These are phyloP conservation scores for Psylliodes chrysocephalus DNA, from an alignment of 2,888 invertebrate genomes.

Conservation along the genomic window DNA sequence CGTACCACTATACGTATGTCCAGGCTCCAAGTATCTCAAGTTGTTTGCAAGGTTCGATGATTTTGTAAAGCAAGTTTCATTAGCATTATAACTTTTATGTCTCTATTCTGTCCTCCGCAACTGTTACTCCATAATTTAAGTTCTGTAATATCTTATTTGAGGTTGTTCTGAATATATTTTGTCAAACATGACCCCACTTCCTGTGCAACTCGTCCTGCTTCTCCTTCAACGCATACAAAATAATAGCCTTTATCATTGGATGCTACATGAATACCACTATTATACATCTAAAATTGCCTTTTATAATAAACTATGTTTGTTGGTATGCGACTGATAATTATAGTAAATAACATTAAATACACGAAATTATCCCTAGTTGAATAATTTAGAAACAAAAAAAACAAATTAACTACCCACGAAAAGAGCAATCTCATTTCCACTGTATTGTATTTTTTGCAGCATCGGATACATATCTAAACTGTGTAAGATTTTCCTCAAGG, in stretches of 20 bases:
- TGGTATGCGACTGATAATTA: constrained; percentile 26
- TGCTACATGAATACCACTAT: constrained; percentile 46
- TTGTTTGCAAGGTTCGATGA: constrained; percentile 30
- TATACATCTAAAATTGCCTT: constrained; percentile 49
- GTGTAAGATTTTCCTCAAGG: not conserved
- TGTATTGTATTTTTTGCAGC: not conserved
- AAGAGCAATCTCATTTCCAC: not conserved
- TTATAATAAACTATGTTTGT: constrained; percentile 50
- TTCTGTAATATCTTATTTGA: not conserved
- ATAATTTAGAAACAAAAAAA: too few species aligned
- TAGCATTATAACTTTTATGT: constrained; percentile 24
- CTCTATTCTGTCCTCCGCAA: constrained; percentile 14
- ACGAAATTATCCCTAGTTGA: too few species aligned
- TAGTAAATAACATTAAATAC: too few species aligned
- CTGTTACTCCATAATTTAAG: not conserved
- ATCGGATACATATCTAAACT: not conserved
- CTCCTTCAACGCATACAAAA: constrained; percentile 37
- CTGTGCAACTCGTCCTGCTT: constrained; percentile 46
- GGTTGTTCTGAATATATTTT: constrained; percentile 33
- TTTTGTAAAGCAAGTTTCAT: constrained; percentile 12
- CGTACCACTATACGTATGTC: constrained; percentile 6
- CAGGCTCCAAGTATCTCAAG: constrained; percentile 15
- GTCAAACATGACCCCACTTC: constrained; percentile 44
- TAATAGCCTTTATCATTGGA: not conserved
- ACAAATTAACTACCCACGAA: not conserved